Percentiles rank a stretch among this genome's conserved stretches.
Evolutionary conservation across 1,140 invertebrate genomes (phyloP).

Genomic region (Drosophila repletoides): DNA sequence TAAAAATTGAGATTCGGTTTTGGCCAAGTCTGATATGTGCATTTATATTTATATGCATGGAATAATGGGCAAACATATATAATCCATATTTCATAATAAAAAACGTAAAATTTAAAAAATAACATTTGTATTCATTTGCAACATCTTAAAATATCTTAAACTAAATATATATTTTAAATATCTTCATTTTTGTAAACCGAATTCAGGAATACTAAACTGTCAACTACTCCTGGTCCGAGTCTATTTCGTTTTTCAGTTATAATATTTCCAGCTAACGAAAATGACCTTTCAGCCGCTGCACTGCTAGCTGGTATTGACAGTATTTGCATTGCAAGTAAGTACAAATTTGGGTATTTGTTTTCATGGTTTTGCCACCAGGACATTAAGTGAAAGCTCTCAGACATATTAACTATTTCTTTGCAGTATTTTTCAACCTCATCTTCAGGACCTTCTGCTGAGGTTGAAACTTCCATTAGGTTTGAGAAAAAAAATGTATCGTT

Average conservation of each 20-base stretch:
- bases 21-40: too few species aligned
- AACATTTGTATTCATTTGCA: too few species aligned
- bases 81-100: too few species aligned
- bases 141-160: too few species aligned
- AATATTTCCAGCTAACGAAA: constrained; percentile 7
- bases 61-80: too few species aligned
- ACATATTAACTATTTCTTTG: too few species aligned
- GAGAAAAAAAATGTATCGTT: background rate
- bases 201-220: constrained; percentile 2
- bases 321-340: background rate
- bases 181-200: background rate
- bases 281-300: constrained; percentile 9
- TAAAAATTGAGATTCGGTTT: too few species aligned
- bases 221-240: background rate
- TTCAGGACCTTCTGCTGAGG: background rate
- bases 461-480: background rate
- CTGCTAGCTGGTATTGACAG: constrained; percentile 21
- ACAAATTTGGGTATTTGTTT: constrained; percentile 1
- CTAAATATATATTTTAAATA: too few species aligned
- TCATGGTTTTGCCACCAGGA: constrained; percentile 10
- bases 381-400: constrained; percentile 13
- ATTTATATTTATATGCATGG: too few species aligned
- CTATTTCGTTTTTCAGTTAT: constrained; percentile 13
- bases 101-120: too few species aligned
- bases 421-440: constrained; percentile 28